A percentile compares a stretch with the other conserved stretches of the same genome.
These are phyloP conservation scores for Digitonthophagus gazella DNA, from an alignment of 2,888 invertebrate genomes.

Conservation along the genomic window DNA sequence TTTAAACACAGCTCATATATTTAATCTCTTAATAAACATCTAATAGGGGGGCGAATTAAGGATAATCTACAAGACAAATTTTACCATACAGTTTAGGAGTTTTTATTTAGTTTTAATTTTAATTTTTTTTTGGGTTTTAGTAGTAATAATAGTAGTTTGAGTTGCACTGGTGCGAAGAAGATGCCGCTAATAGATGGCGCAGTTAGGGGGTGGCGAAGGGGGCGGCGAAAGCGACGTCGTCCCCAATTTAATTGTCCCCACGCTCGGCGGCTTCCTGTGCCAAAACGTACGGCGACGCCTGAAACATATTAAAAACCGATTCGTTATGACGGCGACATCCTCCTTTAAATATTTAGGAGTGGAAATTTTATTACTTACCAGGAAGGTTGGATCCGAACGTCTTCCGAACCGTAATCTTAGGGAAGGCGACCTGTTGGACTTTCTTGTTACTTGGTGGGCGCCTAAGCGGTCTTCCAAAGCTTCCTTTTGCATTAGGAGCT, in stretches of 20 bases:
- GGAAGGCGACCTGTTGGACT: constrained; percentile 75
- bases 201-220: too few species aligned
- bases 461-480: constrained; percentile 60
- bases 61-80: background rate
- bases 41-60: background rate
- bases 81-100: background rate
- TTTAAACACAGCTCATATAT: background rate
- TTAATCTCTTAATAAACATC: background rate
- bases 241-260: constrained; percentile 31
- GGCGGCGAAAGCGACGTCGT: too few species aligned
- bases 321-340: constrained; percentile 5
- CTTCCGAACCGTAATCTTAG: constrained; percentile 74
- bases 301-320: too few species aligned
- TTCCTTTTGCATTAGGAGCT: constrained; percentile 62
- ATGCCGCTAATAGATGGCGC: too few species aligned
- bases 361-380: constrained; percentile 40
- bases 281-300: constrained; percentile 34
- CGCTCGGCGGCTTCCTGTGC: constrained; percentile 35
- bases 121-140: background rate
- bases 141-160: too few species aligned
- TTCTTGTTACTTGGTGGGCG: constrained; percentile 72
- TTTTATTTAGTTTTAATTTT: background rate
- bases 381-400: constrained; percentile 68
- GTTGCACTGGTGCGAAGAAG: too few species aligned
- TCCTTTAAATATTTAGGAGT: background rate